phyloP scores from a whole-genome alignment of 2,888 invertebrate genomes.

The Drosophila multiciliata region DNA sequence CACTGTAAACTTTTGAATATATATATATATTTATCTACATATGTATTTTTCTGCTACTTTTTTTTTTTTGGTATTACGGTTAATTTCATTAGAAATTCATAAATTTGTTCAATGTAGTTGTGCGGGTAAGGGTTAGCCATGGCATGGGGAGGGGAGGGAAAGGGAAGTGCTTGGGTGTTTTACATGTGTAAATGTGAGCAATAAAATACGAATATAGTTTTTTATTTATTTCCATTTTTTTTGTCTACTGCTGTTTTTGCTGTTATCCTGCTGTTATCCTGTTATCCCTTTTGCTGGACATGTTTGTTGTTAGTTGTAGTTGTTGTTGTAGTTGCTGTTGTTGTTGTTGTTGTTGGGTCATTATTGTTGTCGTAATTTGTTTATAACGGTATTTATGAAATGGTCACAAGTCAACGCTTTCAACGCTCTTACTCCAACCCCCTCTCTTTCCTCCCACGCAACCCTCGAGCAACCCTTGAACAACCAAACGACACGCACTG shows the following conservation, averaged over 20 bases:
- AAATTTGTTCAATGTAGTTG: slow-evolving; percentile 56
- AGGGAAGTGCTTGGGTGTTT: slow-evolving; percentile 14
- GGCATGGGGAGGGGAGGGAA: background rate
- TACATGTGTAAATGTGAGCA: slow-evolving; percentile 77
- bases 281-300: slow-evolving; percentile 40
- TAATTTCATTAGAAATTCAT: slow-evolving; percentile 85
- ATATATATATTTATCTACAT: background rate
- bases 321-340: slow-evolving; percentile 26
- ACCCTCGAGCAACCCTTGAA: slow-evolving; percentile 38
- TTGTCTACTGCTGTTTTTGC: slow-evolving; percentile 42
- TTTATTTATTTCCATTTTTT: background rate
- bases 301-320: slow-evolving; percentile 9
- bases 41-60: background rate
- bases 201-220: slow-evolving; percentile 66
- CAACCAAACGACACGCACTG: slow-evolving; percentile 61
- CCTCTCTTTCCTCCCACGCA: no score
- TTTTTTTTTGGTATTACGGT: slow-evolving; percentile 64
- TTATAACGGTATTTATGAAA: slow-evolving; percentile 82
- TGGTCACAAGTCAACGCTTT: slow-evolving; percentile 84
- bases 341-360: slow-evolving; percentile 59
- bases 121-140: slow-evolving; percentile 5
- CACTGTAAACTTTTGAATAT: background rate
- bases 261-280: slow-evolving; percentile 39
- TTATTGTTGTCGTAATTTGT: slow-evolving; percentile 78
- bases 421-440: slow-evolving; percentile 27